Conservation (phyloP, 2,113 vertebrate species). For the Cettia cetti region DNA sequence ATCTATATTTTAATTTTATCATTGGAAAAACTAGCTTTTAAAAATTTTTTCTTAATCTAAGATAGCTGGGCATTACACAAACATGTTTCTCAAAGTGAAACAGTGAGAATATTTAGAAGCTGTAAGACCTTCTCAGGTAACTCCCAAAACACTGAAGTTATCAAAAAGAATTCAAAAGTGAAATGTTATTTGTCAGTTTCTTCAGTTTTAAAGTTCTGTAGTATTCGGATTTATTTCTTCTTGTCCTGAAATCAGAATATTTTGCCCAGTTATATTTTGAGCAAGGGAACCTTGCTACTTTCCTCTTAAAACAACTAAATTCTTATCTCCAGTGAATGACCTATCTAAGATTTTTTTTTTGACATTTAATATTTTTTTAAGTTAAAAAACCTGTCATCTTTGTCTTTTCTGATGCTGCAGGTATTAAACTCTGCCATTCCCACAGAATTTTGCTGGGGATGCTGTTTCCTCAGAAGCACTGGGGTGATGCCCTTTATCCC, state of each 20-base stretch:
- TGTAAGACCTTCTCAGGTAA: background rate
- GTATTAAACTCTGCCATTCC: background rate
- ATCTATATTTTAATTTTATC: background rate
- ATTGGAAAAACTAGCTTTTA: rapidly evolving
- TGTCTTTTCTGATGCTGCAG: background rate
- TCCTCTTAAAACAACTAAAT: background rate
- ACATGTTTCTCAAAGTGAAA: background rate
- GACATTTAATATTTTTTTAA: background rate
- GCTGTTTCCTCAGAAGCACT: rapidly evolving
- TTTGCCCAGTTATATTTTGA: background rate
- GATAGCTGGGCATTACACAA: background rate
- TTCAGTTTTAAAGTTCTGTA: background rate
- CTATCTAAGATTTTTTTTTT: background rate
- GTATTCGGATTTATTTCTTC: background rate
- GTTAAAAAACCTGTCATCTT: background rate
- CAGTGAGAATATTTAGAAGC: background rate
- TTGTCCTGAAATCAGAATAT: background rate
- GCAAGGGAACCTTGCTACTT: background rate
- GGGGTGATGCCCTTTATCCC: background rate
- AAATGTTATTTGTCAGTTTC: background rate
- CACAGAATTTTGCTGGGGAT: background rate
- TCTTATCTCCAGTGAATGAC: background rate
- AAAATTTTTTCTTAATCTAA: background rate
- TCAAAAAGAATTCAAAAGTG: background rate
- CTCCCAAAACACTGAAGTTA: background rate